These are phyloP conservation scores for Priapulus caudatus DNA, from an alignment of 2,888 invertebrate genomes.

Conservation along the genomic window DNA sequence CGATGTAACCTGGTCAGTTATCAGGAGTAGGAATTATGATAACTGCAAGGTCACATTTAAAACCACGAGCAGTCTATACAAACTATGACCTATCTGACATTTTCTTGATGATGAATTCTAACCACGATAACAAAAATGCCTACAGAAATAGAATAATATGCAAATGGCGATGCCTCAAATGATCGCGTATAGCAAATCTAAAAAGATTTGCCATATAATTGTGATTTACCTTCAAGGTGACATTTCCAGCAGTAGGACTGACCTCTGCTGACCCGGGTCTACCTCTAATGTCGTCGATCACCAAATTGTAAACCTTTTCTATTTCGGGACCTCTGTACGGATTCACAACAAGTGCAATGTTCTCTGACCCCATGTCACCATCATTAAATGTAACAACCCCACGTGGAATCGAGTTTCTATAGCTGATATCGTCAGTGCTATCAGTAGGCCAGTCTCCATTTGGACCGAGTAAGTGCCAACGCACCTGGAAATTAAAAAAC, in stretches of 20 bases:
- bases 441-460: constrained; percentile 24
- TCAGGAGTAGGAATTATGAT: no score
- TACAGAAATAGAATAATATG: no score
- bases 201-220: no score
- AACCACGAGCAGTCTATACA: no score
- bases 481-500: constrained; percentile 28
- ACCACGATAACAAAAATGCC: no score
- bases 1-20: not conserved
- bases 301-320: constrained; percentile 29
- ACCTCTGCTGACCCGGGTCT: constrained; percentile 26
- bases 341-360: constrained; percentile 29
- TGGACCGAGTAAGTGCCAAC: constrained; percentile 35
- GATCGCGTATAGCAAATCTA: no score
- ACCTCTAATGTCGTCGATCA: constrained; percentile 28
- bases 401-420: not conserved
- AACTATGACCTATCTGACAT: no score
- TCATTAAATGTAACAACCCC: constrained; percentile 27
- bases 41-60: no score
- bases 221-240: constrained; percentile 30
- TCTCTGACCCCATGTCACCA: constrained; percentile 28
- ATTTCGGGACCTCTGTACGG: constrained; percentile 34
- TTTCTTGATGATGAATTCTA: no score
- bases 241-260: constrained; percentile 24
- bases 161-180: no score
- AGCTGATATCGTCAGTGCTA: constrained; percentile 1